These are phyloP conservation scores for Cantharis lateralis DNA, from an alignment of 2,888 invertebrate genomes.

Conservation along the genomic window DNA sequence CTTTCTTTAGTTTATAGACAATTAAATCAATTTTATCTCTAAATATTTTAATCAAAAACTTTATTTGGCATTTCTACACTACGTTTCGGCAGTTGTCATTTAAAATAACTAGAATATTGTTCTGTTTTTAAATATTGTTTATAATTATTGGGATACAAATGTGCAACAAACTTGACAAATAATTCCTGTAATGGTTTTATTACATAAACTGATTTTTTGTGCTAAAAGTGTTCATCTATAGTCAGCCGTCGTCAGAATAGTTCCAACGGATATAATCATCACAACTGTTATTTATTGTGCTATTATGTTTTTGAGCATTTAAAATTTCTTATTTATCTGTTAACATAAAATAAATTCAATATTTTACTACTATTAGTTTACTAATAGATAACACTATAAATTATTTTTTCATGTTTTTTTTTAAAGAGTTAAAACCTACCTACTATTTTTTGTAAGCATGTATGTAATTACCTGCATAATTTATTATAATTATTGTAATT, in stretches of 20 bases:
- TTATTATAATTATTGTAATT: background rate
- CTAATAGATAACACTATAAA: background rate
- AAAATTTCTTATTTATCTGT: constrained; percentile 5
- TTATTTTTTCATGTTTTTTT: background rate
- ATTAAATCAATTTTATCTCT: constrained; percentile 15
- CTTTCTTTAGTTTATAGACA: constrained; percentile 19
- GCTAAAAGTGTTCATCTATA: constrained; percentile 54
- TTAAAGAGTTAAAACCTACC: too few species aligned
- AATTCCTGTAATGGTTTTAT: constrained; percentile 30
- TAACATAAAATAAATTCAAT: background rate
- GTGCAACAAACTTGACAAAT: constrained; percentile 28
- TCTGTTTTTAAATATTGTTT: constrained; percentile 58
- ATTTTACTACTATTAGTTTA: background rate
- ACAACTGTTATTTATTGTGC: constrained; percentile 42
- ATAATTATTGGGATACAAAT: constrained; percentile 46
- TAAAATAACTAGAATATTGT: constrained; percentile 53
- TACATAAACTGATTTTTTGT: constrained; percentile 42
- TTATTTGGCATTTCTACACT: constrained; percentile 32
- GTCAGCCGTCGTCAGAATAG: constrained; percentile 49
- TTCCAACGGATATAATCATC: constrained; percentile 48
- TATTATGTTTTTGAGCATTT: constrained; percentile 25
- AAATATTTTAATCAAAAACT: constrained; percentile 31
- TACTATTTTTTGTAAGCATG: background rate
- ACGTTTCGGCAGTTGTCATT: constrained; percentile 39
- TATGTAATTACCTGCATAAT: background rate